phyloP scores from a whole-genome alignment of 1,140 invertebrate genomes.

The Drosophila lacteicornis region DNA sequence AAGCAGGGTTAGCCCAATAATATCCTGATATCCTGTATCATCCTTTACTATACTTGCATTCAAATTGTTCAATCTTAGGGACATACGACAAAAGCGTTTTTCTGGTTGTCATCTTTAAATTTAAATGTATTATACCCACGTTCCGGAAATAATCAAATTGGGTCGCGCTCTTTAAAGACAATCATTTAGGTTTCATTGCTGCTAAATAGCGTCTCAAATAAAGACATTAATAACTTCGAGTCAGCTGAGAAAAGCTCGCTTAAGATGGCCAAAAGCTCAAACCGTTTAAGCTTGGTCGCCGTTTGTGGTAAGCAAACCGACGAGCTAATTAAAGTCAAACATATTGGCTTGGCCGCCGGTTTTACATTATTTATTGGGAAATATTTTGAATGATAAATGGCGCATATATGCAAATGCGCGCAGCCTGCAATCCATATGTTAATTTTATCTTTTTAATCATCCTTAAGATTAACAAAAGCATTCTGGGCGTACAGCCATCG shows the following conservation, averaged over 20 bases:
- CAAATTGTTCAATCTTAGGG: background rate
- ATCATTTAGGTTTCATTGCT: constrained; percentile 6
- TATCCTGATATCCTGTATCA: background rate
- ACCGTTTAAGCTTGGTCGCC: constrained; percentile 10
- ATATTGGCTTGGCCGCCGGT: constrained; percentile 15
- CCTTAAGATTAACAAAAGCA: constrained; percentile 19
- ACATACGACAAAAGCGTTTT: background rate
- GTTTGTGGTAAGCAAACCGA: constrained; percentile 14
- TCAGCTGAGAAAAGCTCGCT: background rate
- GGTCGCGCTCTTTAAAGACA: constrained; percentile 1
- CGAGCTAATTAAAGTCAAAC: constrained; percentile 19
- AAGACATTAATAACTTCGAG: constrained; percentile 7
- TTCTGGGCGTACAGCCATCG: constrained; percentile 29
- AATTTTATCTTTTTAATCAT: constrained; percentile 31
- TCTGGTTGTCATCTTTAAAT: background rate
- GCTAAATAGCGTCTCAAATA: constrained; percentile 2
- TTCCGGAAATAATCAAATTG: constrained; percentile 1
- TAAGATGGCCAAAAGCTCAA: constrained; percentile 7
- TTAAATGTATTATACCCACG: background rate
- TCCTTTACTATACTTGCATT: background rate
- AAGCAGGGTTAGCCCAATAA: too few species aligned
- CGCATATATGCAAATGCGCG: constrained; percentile 15
- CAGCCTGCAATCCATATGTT: constrained; percentile 16
- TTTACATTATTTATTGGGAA: constrained; percentile 39
- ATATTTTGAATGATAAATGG: constrained; percentile 33